A percentile compares a stretch with the other conserved stretches of the same genome.
phyloP scores from a whole-genome alignment of 2,113 vertebrate genomes.

The Cervus canadensis region DNA sequence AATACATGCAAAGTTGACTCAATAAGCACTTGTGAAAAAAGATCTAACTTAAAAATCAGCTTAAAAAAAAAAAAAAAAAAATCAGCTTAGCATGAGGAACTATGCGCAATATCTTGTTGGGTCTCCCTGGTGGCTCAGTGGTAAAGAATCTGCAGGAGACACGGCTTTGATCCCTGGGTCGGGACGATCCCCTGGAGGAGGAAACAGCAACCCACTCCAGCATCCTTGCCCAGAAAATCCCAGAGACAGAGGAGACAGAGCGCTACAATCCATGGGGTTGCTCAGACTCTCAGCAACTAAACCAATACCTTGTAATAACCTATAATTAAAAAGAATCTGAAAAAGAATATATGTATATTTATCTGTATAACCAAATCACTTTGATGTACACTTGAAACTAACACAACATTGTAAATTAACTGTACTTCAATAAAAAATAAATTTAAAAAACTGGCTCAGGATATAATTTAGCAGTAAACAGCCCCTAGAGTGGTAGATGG shows the following conservation, averaged over 20 bases:
- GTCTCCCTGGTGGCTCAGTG: background rate
- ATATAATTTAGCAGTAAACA: background rate
- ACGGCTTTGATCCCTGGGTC: background rate
- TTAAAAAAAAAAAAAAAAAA: no score
- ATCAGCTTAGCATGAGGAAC: background rate
- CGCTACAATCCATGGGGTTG: fast-evolving
- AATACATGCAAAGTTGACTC: background rate
- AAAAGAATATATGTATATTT: background rate
- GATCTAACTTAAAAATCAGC: background rate
- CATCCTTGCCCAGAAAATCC: background rate
- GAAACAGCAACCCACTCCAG: background rate
- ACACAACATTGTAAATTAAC: background rate
- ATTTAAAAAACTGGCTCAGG: background rate
- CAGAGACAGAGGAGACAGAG: background rate
- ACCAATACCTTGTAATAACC: background rate
- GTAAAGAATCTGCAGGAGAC: background rate
- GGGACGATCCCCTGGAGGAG: background rate
- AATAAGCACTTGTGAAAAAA: background rate
- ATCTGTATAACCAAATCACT: background rate
- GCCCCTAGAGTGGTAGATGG: background rate
- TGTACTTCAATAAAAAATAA: background rate
- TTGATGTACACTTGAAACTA: background rate
- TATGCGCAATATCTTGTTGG: background rate
- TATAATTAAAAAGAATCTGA: background rate
- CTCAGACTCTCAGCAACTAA: background rate